These are phyloP conservation scores for Hormaphis cornu DNA, from an alignment of 1,140 invertebrate species.

Conservation along the genomic window DNA sequence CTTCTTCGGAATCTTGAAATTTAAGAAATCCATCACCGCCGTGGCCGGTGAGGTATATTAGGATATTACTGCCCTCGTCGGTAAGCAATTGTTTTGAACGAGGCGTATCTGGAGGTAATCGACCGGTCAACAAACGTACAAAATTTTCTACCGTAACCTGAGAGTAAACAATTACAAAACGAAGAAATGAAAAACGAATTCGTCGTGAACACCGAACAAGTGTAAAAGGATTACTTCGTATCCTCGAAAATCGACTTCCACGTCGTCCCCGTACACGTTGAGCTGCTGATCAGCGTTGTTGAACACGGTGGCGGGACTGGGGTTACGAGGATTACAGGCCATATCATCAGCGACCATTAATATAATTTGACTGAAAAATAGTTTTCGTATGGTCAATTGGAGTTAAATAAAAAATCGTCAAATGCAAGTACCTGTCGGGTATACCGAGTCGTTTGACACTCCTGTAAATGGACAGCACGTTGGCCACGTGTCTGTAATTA, in stretches of 20 bases:
- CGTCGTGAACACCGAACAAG: neutral
- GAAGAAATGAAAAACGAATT: conserved; percentile 14
- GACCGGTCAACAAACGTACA: conserved; percentile 86
- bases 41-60: conserved; percentile 95
- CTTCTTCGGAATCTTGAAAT: conserved; percentile 98
- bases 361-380: conserved; percentile 71
- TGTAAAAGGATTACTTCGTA: conserved; percentile 65
- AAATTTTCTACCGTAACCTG: conserved; percentile 97
- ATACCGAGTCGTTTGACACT: conserved; percentile 96
- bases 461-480: conserved; percentile 94
- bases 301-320: conserved; percentile 93
- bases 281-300: conserved; percentile 97
- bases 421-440: conserved; percentile 73
- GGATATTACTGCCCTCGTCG: conserved; percentile 93
- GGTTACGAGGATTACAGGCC: conserved; percentile 97
- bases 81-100: conserved; percentile 90
- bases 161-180: conserved; percentile 1
- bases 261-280: conserved; percentile 98
- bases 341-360: conserved; percentile 99
- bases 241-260: conserved; percentile 97
- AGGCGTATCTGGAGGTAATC: conserved; percentile 64
- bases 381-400: neutral
- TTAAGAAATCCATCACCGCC: conserved; percentile 98
- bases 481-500: conserved; percentile 98
- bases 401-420: neutral